These are phyloP conservation scores for Ectemnius lituratus DNA, from an alignment of 2,888 invertebrate species.

Conservation along the genomic window DNA sequence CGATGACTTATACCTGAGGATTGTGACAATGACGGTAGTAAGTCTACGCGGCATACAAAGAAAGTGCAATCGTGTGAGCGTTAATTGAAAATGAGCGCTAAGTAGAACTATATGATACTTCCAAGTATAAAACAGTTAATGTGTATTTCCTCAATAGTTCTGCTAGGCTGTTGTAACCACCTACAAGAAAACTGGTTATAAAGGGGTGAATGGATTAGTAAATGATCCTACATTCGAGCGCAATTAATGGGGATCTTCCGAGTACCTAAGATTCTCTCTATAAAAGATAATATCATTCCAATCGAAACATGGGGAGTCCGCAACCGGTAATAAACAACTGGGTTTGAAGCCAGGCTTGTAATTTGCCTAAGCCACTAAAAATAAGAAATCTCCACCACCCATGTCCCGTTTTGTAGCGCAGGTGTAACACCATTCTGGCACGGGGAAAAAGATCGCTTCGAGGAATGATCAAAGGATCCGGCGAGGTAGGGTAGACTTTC, in stretches of 20 bases:
- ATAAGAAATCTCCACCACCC: neutral
- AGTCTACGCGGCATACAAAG: too few relatives aligned
- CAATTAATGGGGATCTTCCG: neutral
- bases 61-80: too few relatives aligned
- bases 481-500: neutral
- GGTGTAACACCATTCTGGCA: neutral
- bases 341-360: neutral
- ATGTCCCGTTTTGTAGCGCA: neutral
- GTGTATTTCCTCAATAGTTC: neutral
- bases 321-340: neutral
- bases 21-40: too few relatives aligned
- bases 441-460: neutral
- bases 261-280: neutral
- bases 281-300: neutral
- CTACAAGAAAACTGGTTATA: neutral
- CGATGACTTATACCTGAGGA: neutral
- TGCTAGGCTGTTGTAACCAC: neutral
- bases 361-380: neutral
- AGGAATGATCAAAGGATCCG: constrained; percentile 31
- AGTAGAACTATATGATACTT: too few relatives aligned
- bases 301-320: neutral
- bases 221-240: constrained; percentile 2
- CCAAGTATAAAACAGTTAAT: neutral
- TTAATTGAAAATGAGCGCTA: too few relatives aligned
- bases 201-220: neutral